Evolutionary conservation across 1,140 invertebrate genomes (phyloP), one percentile per base, ranked within the genome.

Genomic region (Aricia agestis): DNA sequence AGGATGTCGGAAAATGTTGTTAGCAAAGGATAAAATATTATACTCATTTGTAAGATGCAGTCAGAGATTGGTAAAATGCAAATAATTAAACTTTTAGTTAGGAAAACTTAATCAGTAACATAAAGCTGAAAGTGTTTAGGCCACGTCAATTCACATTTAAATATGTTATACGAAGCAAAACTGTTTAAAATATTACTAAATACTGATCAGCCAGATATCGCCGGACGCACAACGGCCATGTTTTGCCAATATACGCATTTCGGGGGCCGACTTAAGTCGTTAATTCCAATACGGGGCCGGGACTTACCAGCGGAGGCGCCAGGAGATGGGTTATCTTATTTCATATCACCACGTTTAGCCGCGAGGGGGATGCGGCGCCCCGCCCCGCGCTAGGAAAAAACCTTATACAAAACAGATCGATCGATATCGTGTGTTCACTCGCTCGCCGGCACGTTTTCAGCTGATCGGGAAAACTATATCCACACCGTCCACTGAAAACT

Each of bases 341-440:
- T 68, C 63, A 71, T 72, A 79, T 77, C 76, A 73, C 68, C 73
- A 74, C 69, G 67, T 72, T 72, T 66, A 63, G 74, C 65, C 75
- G 75, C 71, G 77, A 77, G 79, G 82, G 82, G 78, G 58, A 61
- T 80, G 80, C 78, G 72, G 77, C 80, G 76, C 80, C 80, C 82
- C 81, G 77, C 83, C 82, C 79, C 82, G 81, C 78, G 78, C 83
- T 78, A 76, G 75, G 77, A 82, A 83, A 85, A 86, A 86, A 85
- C 84, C 85, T 86, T 81, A 83, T 82, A 86, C 82, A 85, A 87
- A 86, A 87, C 87, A 85, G 78, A 84, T 82, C 85, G 87, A 90
- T 90, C 87, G 82, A 88, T 90, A 87, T 63, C 18, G 18, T 84
- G 78, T 67, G 79, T 78, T 78, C 81, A 84, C 85, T 82, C 78